Evolutionary conservation across 2,888 invertebrate genomes (phyloP).

Genomic region (Eurois occulta): DNA sequence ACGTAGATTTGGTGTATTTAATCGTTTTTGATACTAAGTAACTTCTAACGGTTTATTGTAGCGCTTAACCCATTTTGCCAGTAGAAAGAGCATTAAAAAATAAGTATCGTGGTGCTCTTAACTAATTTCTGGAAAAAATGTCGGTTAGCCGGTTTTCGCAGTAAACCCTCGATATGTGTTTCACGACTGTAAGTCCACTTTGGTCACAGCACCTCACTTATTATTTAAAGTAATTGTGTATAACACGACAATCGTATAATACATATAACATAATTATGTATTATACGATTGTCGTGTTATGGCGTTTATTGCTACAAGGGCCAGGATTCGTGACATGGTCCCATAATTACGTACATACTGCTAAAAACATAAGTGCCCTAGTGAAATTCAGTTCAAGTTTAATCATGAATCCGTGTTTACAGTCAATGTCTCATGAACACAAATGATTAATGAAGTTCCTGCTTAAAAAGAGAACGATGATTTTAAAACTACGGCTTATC

Average conservation of each 20-base stretch:
- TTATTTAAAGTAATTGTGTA: slow-evolving; percentile 31
- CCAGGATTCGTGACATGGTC: neutral
- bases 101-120: no score
- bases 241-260: no score
- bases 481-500: neutral
- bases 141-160: no score
- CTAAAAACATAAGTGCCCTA: slow-evolving; percentile 4
- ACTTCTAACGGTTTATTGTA: no score
- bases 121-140: no score
- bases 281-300: neutral
- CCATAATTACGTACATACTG: slow-evolving; percentile 1
- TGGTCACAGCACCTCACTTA: slow-evolving; percentile 51
- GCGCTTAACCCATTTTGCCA: no score
- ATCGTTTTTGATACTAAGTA: no score
- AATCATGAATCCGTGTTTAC: neutral
- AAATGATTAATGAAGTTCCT: neutral
- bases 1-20: no score
- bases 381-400: slow-evolving; percentile 35
- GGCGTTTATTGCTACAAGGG: neutral
- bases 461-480: neutral
- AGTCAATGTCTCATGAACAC: neutral
- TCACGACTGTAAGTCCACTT: slow-evolving; percentile 28
- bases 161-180: no score
- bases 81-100: no score
- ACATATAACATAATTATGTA: no score